These are phyloP conservation scores for Ectemnius cavifrons DNA, from an alignment of 2,888 invertebrate species.

Conservation along the genomic window DNA sequence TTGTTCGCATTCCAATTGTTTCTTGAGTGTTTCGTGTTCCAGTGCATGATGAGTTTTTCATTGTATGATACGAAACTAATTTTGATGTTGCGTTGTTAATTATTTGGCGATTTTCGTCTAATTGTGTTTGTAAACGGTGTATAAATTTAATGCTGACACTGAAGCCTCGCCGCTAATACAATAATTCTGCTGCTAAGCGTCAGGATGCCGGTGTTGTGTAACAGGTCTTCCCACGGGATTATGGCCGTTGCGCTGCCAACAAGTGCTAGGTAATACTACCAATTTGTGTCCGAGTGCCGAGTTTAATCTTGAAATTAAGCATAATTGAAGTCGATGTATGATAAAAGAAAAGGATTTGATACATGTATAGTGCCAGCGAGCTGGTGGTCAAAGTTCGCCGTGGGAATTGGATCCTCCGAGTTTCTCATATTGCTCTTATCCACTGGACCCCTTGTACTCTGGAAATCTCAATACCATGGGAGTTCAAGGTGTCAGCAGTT, in stretches of 20 bases:
- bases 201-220: slow-evolving; percentile 69
- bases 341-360: background rate
- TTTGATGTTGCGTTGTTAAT: too few relatives aligned
- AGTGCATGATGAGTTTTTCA: too few relatives aligned
- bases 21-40: too few relatives aligned
- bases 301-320: slow-evolving; percentile 14
- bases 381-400: slow-evolving; percentile 71
- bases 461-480: slow-evolving; percentile 64
- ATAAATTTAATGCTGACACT: slow-evolving; percentile 50
- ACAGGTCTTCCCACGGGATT: slow-evolving; percentile 75
- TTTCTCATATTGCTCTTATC: slow-evolving; percentile 69
- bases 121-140: slow-evolving; percentile 15
- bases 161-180: slow-evolving; percentile 58
- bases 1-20: too few relatives aligned
- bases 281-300: slow-evolving; percentile 16
- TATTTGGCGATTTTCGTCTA: too few relatives aligned
- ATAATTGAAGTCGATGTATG: background rate
- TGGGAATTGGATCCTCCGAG: slow-evolving; percentile 72
- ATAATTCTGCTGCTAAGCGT: slow-evolving; percentile 67
- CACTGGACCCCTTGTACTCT: slow-evolving; percentile 66
- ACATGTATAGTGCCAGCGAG: slow-evolving; percentile 55
- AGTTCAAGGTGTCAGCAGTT: slow-evolving; percentile 59
- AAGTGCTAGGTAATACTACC: slow-evolving; percentile 68
- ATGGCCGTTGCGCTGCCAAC: slow-evolving; percentile 71
- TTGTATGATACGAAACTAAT: too few relatives aligned